phyloP scores from a whole-genome alignment of 1,140 invertebrate species.

The Drosophila arizonae region DNA sequence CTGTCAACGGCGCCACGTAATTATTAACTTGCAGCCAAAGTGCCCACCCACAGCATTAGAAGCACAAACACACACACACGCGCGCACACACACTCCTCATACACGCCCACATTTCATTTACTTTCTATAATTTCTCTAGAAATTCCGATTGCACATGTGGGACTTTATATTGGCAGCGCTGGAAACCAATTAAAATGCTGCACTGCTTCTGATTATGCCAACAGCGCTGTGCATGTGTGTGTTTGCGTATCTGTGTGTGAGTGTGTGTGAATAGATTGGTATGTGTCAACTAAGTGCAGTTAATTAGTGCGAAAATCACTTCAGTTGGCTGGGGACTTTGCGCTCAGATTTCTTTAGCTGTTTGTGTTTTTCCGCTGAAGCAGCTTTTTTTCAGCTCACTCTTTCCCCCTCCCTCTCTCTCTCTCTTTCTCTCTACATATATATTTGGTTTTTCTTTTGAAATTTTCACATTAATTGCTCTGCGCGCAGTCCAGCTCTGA shows the following conservation, averaged over 20 bases:
- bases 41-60: slow-evolving; percentile 32
- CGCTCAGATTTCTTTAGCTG: slow-evolving; percentile 59
- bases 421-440: slow-evolving; percentile 6
- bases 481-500: slow-evolving; percentile 26
- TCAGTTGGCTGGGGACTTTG: slow-evolving; percentile 76
- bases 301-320: slow-evolving; percentile 82
- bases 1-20: slow-evolving; percentile 66
- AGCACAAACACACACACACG: slow-evolving; percentile 16
- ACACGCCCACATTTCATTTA: slow-evolving; percentile 61
- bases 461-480: slow-evolving; percentile 78
- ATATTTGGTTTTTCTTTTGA: slow-evolving; percentile 61
- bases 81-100: neutral
- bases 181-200: slow-evolving; percentile 80
- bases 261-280: slow-evolving; percentile 75
- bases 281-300: slow-evolving; percentile 81
- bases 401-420: too few relatives aligned
- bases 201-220: slow-evolving; percentile 75
- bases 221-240: slow-evolving; percentile 7
- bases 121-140: slow-evolving; percentile 81
- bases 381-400: slow-evolving; percentile 9
- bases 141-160: slow-evolving; percentile 80
- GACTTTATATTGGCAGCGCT: slow-evolving; percentile 74
- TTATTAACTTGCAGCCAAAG: slow-evolving; percentile 59
- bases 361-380: slow-evolving; percentile 49
- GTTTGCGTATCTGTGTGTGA: slow-evolving; percentile 15